A percentile compares a stretch with the other conserved stretches of the same genome.
phyloP scores from a whole-genome alignment of 2,113 vertebrate species.

The Mustelus asterias region DNA sequence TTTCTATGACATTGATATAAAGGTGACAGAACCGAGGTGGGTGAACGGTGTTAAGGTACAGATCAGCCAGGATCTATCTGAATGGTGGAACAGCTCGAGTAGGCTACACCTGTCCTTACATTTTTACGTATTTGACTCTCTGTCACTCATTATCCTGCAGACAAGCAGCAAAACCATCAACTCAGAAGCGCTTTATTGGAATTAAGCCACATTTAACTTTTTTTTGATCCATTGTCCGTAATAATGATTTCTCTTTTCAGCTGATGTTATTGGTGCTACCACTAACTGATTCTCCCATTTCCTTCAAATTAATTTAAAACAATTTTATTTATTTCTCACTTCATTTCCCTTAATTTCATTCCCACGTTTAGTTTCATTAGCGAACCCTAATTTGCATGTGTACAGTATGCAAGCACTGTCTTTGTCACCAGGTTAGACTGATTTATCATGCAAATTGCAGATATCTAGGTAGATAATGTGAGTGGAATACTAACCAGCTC shows the following conservation, averaged over 20 bases:
- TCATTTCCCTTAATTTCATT: neutral
- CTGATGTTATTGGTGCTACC: neutral
- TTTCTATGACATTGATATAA: neutral
- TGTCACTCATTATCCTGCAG: neutral
- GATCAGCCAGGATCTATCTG: neutral
- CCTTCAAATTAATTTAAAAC: constrained; percentile 14
- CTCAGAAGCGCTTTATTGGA: neutral
- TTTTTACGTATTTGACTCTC: neutral
- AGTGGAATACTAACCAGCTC: neutral
- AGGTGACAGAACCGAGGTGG: neutral
- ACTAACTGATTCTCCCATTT: neutral
- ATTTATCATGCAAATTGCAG: neutral
- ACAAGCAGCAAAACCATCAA: neutral
- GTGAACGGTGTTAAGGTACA: neutral
- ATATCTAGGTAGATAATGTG: neutral
- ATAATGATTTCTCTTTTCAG: neutral
- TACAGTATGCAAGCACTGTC: neutral
- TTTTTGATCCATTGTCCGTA: neutral
- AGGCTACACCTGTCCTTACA: neutral
- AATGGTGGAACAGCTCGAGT: neutral
- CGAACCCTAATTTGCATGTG: neutral
- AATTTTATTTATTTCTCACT: neutral
- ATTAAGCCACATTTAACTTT: neutral
- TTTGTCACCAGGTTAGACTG: neutral
- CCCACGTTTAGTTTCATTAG: neutral